A percentile compares a stretch with the other conserved stretches of the same genome.
These are phyloP conservation scores for Clarias pachynema DNA, from an alignment of 2,797 vertebrate genomes.

Conservation along the genomic window DNA sequence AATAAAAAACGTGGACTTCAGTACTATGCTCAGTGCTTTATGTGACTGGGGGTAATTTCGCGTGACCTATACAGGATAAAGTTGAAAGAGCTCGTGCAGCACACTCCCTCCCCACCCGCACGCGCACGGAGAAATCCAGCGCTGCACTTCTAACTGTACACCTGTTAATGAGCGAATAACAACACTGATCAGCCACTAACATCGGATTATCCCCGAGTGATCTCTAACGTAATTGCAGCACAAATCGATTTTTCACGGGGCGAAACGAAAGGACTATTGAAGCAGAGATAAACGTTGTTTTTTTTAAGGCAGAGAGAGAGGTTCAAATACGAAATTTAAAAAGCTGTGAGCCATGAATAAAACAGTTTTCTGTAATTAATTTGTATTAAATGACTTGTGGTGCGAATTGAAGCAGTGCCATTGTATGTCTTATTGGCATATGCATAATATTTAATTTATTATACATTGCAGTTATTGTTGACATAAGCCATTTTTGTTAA, in stretches of 20 bases:
- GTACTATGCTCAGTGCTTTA: not conserved
- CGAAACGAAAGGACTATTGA: constrained; percentile 53
- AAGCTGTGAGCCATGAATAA: not conserved
- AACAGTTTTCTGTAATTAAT: not conserved
- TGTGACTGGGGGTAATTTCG: not conserved
- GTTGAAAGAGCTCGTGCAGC: constrained; percentile 28
- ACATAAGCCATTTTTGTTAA: not conserved
- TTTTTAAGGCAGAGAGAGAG: constrained; percentile 2
- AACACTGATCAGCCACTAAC: constrained; percentile 62
- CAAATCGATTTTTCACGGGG: constrained; percentile 63
- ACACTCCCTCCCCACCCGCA: constrained; percentile 22
- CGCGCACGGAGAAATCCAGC: constrained; percentile 40
- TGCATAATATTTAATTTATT: not conserved
- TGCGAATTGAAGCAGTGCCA: not conserved
- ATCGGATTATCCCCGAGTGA: constrained; percentile 64
- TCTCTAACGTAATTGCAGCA: constrained; percentile 56
- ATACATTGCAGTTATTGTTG: not conserved
- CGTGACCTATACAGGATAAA: not conserved
- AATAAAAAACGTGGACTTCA: not conserved
- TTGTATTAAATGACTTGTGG: not conserved
- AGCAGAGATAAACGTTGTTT: constrained; percentile 41
- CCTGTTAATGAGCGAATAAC: constrained; percentile 65
- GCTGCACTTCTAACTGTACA: constrained; percentile 54
- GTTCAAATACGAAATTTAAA: not conserved
- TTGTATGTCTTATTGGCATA: not conserved